Conservation (phyloP, 2,888 invertebrate species). For the Parapristionchus giblindavisi region DNA sequence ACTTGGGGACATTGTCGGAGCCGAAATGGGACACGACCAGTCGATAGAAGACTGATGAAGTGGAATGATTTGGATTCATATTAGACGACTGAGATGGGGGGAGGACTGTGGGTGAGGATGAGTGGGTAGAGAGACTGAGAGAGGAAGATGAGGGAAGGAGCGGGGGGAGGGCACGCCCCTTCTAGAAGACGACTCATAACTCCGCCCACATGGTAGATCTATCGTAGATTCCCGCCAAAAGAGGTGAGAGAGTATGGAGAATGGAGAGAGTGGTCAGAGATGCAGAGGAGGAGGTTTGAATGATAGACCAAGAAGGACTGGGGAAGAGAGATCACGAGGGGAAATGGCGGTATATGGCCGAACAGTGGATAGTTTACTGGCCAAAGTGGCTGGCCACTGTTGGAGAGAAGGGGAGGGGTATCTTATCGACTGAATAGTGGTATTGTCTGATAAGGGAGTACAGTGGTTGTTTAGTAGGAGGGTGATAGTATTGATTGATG, state of each 20-base stretch:
- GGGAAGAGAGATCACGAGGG: no score
- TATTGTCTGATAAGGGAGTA: no score
- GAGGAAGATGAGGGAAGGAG: neutral
- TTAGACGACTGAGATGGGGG: neutral
- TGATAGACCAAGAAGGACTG: no score
- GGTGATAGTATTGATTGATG: no score
- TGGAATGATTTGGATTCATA: neutral
- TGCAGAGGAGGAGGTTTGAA: neutral
- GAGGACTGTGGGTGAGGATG: slow-evolving; percentile 1
- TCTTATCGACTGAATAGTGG: no score
- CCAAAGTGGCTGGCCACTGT: no score
- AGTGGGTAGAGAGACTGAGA: slow-evolving; percentile 6
- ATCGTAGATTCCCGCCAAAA: slow-evolving; percentile 18
- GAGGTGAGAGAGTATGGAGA: slow-evolving; percentile 6
- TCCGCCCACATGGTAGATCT: slow-evolving; percentile 12
- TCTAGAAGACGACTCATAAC: no score
- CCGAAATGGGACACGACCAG: slow-evolving; percentile 19
- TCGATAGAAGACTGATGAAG: neutral
- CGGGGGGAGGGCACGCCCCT: neutral
- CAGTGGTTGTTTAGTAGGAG: no score
- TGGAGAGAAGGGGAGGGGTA: no score
- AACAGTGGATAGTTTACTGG: no score
- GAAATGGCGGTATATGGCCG: no score
- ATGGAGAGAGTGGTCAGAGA: slow-evolving; percentile 6
- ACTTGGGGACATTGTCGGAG: neutral